Evolutionary conservation across 2,888 invertebrate genomes (phyloP).

Genomic region (Ormyrus rosae): DNA sequence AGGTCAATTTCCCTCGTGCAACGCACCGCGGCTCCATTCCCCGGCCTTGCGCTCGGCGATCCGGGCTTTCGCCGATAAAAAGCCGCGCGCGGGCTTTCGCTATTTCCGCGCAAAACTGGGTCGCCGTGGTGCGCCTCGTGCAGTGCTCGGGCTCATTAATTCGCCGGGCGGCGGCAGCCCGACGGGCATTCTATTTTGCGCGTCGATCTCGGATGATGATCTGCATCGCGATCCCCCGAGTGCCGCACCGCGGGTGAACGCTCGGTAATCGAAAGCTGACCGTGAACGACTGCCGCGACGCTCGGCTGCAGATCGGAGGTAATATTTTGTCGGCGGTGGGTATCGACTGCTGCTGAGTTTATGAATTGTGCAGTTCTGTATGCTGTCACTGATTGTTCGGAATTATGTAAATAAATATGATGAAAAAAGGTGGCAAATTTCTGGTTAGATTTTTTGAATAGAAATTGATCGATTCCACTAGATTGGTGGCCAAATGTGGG

Average conservation of each 20-base stretch:
- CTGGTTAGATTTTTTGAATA: too few species aligned
- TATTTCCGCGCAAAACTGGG: constrained; percentile 67
- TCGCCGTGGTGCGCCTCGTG: constrained; percentile 27
- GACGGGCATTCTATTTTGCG: not conserved
- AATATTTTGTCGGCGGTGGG: not conserved
- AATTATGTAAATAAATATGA: too few species aligned
- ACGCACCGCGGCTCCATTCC: not conserved
- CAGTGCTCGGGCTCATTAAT: not conserved
- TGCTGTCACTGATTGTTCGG: too few species aligned
- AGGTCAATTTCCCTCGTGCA: too few species aligned
- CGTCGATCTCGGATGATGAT: too few species aligned
- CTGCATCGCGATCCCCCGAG: not conserved
- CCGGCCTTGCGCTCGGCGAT: not conserved
- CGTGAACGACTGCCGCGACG: constrained; percentile 30
- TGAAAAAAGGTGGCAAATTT: too few species aligned
- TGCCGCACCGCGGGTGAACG: constrained; percentile 14
- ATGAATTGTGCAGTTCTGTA: too few species aligned
- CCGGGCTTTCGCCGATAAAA: constrained; percentile 16
- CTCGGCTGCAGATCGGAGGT: constrained; percentile 6
- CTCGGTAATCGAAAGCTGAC: constrained; percentile 43
- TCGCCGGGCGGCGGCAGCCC: not conserved
- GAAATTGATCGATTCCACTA: too few species aligned
- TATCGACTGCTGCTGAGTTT: too few species aligned
- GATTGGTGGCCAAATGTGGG: too few species aligned
- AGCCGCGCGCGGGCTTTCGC: constrained; percentile 51